Evolutionary conservation across 2,113 vertebrate genomes (phyloP).

Genomic region (Vimba vimba): DNA sequence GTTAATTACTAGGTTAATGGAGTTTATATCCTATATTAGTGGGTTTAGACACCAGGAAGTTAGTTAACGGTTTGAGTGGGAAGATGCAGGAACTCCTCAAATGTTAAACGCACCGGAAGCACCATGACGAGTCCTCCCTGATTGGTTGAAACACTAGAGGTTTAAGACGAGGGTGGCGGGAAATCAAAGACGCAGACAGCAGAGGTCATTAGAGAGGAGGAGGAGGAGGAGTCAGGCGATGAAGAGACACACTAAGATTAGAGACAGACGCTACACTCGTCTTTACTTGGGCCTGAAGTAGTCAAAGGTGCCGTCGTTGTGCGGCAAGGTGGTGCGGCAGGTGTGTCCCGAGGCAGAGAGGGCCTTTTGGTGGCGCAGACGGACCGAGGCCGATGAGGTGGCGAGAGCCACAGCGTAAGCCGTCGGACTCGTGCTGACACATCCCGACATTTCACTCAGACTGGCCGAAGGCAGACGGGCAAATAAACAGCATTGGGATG

Average conservation of each 20-base stretch:
- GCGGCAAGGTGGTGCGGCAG: slow-evolving; percentile 77
- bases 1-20: slow-evolving; percentile 26
- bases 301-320: slow-evolving; percentile 78
- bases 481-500: slow-evolving; percentile 20
- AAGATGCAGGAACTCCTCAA: slow-evolving; percentile 18
- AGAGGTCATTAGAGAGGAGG: slow-evolving; percentile 39
- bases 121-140: slow-evolving; percentile 81
- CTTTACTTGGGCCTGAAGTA: slow-evolving; percentile 84
- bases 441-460: slow-evolving; percentile 82
- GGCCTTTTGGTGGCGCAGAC: slow-evolving; percentile 84
- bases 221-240: neutral
- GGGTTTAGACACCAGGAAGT: slow-evolving; percentile 35
- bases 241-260: slow-evolving; percentile 30
- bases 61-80: slow-evolving; percentile 11
- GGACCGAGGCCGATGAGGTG: slow-evolving; percentile 79
- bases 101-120: slow-evolving; percentile 69
- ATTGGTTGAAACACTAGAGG: slow-evolving; percentile 78
- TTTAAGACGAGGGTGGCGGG: neutral
- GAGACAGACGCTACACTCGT: slow-evolving; percentile 32
- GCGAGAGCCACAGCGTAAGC: slow-evolving; percentile 66
- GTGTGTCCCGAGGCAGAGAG: slow-evolving; percentile 82
- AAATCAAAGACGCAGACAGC: slow-evolving; percentile 34
- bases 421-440: slow-evolving; percentile 78
- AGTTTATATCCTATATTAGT: slow-evolving; percentile 35
- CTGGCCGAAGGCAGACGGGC: slow-evolving; percentile 69